These are phyloP conservation scores for Graptemys geographica DNA, from an alignment of 2,797 vertebrate genomes.

Conservation along the genomic window DNA sequence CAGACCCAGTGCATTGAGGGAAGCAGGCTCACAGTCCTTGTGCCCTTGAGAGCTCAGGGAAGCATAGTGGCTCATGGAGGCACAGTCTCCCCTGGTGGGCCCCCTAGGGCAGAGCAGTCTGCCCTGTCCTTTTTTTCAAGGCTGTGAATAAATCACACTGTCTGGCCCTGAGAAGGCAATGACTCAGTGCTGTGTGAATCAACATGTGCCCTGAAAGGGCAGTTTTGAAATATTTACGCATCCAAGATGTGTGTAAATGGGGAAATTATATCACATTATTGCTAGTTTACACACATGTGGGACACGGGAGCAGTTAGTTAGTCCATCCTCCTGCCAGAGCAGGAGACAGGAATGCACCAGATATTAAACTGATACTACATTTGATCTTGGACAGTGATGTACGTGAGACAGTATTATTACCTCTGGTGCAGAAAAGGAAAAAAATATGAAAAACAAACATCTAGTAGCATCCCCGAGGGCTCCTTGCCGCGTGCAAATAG, in stretches of 20 bases:
- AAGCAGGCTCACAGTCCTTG: not conserved
- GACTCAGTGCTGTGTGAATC: slow-evolving; percentile 41
- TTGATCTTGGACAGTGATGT: slow-evolving; percentile 52
- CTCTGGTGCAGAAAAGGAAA: not conserved
- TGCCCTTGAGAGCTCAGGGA: not conserved
- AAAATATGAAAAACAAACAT: not conserved
- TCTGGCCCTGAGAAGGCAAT: not conserved
- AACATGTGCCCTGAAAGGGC: slow-evolving; percentile 12
- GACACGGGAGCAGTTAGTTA: slow-evolving; percentile 26
- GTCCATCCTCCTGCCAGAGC: not conserved
- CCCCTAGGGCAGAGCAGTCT: not conserved
- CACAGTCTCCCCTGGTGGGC: not conserved
- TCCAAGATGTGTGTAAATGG: slow-evolving; percentile 45
- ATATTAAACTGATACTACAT: slow-evolving; percentile 21
- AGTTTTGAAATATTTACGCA: not conserved
- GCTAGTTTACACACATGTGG: slow-evolving; percentile 41
- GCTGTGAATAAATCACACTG: slow-evolving; percentile 35
- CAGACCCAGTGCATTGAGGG: not conserved
- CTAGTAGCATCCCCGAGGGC: not conserved
- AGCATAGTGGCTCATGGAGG: not conserved
- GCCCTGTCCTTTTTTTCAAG: not conserved
- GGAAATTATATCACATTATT: slow-evolving; percentile 36
- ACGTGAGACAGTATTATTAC: not conserved
- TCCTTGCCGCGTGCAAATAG: not conserved
- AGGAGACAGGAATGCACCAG: not conserved